A percentile compares a stretch with the other conserved stretches of the same genome.
Evolutionary conservation across 2,113 vertebrate species (phyloP).

Genomic region (Hemiscyllium ocellatum): DNA sequence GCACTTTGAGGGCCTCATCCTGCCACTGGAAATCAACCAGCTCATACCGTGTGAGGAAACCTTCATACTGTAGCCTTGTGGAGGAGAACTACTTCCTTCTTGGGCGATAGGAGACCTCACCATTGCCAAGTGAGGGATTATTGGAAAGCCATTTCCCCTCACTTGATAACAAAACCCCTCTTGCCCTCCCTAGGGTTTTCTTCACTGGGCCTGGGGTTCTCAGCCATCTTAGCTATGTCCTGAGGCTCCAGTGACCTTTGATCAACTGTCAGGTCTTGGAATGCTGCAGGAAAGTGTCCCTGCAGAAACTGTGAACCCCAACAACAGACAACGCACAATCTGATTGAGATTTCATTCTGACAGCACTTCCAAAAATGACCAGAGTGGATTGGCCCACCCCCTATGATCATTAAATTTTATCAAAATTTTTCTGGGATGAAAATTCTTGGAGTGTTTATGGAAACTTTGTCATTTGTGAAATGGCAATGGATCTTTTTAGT

Average conservation of each 20-base stretch:
- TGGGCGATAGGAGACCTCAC: neutral
- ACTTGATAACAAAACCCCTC: neutral
- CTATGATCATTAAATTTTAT: too few species aligned
- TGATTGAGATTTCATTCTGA: neutral
- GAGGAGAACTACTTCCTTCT: too few species aligned
- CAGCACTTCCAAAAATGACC: neutral
- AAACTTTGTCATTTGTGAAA: neutral
- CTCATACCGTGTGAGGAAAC: neutral
- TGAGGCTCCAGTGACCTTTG: neutral
- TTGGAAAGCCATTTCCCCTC: neutral
- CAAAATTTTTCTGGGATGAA: neutral
- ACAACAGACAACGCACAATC: neutral
- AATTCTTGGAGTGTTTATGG: neutral
- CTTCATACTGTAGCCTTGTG: neutral
- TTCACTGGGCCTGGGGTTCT: neutral
- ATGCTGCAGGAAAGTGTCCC: neutral
- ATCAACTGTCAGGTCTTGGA: neutral
- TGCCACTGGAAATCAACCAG: neutral
- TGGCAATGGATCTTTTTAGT: neutral
- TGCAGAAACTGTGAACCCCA: neutral
- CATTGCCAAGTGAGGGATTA: neutral
- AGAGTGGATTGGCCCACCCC: too few species aligned
- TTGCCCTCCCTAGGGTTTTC: neutral
- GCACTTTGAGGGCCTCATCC: neutral
- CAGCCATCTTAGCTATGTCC: neutral